Evolutionary conservation across 2,113 vertebrate species (phyloP).

Genomic region (Psilopsiagon aymara): DNA sequence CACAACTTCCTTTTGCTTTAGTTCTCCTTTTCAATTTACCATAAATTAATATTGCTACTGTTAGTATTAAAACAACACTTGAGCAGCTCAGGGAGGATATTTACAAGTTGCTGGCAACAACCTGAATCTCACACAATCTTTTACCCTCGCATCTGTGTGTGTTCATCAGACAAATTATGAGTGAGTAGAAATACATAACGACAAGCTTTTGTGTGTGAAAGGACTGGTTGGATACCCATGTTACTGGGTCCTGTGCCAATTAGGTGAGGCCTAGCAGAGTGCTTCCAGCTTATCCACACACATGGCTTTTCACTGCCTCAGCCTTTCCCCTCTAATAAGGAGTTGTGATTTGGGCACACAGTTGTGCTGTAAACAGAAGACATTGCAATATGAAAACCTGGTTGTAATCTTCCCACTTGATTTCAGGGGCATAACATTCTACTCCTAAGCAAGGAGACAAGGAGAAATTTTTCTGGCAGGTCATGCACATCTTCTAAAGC

Average conservation of each 20-base stretch:
- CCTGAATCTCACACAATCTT: constrained; percentile 35
- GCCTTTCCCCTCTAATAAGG: neutral
- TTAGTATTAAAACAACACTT: neutral
- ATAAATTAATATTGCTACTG: constrained; percentile 9
- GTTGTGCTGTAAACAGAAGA: constrained; percentile 49
- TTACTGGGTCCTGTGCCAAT: constrained; percentile 10
- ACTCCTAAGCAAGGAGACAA: neutral
- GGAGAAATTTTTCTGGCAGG: neutral
- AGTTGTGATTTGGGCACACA: neutral
- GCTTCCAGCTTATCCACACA: neutral
- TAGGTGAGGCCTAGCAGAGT: neutral
- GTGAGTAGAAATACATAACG: constrained; percentile 15
- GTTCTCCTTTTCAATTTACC: neutral
- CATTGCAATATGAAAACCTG: neutral
- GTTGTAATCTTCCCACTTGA: neutral
- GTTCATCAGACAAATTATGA: neutral
- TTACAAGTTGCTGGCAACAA: constrained; percentile 23
- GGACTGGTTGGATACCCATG: neutral
- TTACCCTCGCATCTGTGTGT: constrained; percentile 9
- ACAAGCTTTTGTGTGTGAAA: neutral
- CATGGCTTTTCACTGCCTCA: neutral
- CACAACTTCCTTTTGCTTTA: neutral
- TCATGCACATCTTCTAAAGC: neutral
- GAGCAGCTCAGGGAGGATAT: neutral
- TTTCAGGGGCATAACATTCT: neutral